Conservation (phyloP, 2,888 invertebrate species). For the Octonoba sinensis region DNA sequence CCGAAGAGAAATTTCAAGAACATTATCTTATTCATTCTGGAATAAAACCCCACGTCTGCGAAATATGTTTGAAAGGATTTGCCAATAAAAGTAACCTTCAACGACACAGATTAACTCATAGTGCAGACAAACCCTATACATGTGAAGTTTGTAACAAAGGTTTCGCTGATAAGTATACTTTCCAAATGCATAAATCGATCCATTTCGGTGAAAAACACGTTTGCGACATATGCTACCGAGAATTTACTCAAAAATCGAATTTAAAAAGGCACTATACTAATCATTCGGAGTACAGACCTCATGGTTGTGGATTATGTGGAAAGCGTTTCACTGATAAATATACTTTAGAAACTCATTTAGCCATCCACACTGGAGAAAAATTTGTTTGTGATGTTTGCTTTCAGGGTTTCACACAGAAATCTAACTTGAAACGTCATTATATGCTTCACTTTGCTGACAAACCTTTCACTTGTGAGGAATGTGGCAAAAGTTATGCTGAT, state of each 20-base stretch:
- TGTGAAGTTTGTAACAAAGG: conserved; percentile 48
- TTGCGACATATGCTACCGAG: conserved; percentile 50
- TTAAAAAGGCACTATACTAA: conserved; percentile 50
- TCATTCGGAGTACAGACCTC: conserved; percentile 47
- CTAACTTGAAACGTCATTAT: conserved; percentile 54
- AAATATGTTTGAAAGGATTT: conserved; percentile 50
- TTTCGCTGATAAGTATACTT: conserved; percentile 56
- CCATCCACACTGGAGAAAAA: conserved; percentile 53
- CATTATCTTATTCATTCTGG: conserved; percentile 55
- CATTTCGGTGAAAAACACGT: conserved; percentile 51
- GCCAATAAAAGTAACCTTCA: conserved; percentile 56
- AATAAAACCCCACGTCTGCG: conserved; percentile 50
- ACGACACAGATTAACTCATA: conserved; percentile 42
- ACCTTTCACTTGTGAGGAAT: conserved; percentile 47
- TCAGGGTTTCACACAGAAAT: conserved; percentile 56
- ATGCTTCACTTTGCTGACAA: conserved; percentile 48
- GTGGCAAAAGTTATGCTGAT: conserved; percentile 57
- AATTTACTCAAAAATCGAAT: conserved; percentile 58
- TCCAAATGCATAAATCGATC: conserved; percentile 50
- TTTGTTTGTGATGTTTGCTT: conserved; percentile 52
- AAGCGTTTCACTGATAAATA: conserved; percentile 59
- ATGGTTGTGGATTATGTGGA: conserved; percentile 48
- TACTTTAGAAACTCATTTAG: conserved; percentile 48
- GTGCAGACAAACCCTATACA: conserved; percentile 39
- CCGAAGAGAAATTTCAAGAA: conserved; percentile 58